Conservation (phyloP, 2,797 vertebrate species). For the Sebastiscus albofasciatus region DNA sequence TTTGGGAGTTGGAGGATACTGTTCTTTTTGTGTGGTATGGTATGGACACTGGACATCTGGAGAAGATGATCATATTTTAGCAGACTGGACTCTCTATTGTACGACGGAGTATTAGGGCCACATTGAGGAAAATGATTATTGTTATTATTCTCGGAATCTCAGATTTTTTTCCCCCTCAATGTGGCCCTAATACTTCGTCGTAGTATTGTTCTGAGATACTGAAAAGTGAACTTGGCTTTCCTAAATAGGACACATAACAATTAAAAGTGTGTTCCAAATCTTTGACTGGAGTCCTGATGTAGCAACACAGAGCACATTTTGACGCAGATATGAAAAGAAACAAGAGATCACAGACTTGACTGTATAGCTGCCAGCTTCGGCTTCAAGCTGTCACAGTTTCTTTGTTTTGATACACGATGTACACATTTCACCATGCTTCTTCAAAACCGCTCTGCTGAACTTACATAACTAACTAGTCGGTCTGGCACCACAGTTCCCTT, state of each 20-base stretch:
- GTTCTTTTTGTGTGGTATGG: too few species aligned
- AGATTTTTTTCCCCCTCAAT: too few species aligned
- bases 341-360: background rate
- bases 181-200: too few species aligned
- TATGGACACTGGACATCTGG: too few species aligned
- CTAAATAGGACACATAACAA: background rate
- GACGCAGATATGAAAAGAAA: background rate
- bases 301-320: background rate
- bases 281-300: background rate
- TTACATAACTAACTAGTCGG: conserved; percentile 45
- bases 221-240: background rate
- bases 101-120: too few species aligned
- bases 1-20: background rate
- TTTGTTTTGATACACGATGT: background rate
- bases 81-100: too few species aligned
- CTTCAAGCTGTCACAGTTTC: background rate
- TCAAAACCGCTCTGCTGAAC: background rate
- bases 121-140: too few species aligned
- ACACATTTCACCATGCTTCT: background rate
- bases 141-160: too few species aligned
- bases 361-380: background rate
- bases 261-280: background rate
- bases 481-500: conserved; percentile 8
- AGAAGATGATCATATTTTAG: too few species aligned
- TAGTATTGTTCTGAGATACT: background rate